Percentiles rank a stretch among this genome's conserved stretches.
These are phyloP conservation scores for Oscheius sp. DNA, from an alignment of 1,140 invertebrate species.

Conservation along the genomic window DNA sequence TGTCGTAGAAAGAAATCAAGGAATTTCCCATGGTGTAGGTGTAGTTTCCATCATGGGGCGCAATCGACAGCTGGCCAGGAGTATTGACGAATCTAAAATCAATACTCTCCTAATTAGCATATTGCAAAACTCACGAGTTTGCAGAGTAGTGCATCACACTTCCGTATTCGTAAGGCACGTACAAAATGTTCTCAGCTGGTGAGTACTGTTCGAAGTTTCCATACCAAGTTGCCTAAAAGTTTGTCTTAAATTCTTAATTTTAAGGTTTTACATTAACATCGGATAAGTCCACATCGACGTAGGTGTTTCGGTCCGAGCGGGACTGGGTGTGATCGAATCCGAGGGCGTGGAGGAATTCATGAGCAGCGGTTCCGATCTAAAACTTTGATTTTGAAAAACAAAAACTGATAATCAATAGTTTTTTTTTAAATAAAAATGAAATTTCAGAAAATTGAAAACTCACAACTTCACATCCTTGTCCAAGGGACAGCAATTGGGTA, in stretches of 20 bases:
- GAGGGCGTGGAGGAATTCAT: constrained; percentile 14
- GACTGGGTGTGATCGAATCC: constrained; percentile 19
- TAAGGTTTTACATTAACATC: not conserved
- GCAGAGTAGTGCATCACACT: constrained; percentile 26
- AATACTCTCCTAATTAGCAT: too few relatives aligned
- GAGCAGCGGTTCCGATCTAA: constrained; percentile 15
- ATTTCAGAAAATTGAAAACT: too few relatives aligned
- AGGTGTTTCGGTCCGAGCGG: constrained; percentile 13
- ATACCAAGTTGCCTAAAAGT: not conserved
- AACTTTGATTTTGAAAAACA: too few relatives aligned
- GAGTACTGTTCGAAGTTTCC: constrained; percentile 18
- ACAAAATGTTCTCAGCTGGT: not conserved
- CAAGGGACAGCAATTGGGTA: too few relatives aligned
- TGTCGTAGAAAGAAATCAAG: constrained; percentile 12
- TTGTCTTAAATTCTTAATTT: not conserved
- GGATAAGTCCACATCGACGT: constrained; percentile 1
- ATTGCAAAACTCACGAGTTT: too few relatives aligned
- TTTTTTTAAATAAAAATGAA: too few relatives aligned
- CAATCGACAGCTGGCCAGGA: not conserved
- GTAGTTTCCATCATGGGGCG: not conserved
- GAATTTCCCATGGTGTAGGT: constrained; percentile 18
- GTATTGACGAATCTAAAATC: too few relatives aligned
- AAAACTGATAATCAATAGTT: too few relatives aligned
- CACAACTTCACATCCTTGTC: too few relatives aligned
- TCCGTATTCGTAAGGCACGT: constrained; percentile 8